A percentile compares a stretch with the other conserved stretches of the same genome.
Evolutionary conservation across 2,113 vertebrate genomes (phyloP).

Genomic region (Thalassarche chlororhynchos): DNA sequence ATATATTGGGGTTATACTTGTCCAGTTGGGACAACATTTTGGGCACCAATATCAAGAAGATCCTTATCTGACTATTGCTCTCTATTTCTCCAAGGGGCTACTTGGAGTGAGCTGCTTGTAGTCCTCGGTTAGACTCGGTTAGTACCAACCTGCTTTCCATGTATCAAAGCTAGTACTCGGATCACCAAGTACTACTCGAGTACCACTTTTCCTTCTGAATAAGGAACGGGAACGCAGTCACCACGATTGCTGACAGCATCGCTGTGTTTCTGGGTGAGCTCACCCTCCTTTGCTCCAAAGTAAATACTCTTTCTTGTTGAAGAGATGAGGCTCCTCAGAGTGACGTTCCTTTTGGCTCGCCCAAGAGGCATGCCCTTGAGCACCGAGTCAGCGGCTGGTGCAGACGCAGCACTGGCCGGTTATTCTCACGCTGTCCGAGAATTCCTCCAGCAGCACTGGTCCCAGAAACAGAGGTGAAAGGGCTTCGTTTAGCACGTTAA

Average conservation of each 20-base stretch:
- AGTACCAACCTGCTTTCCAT: background rate
- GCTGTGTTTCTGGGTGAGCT: background rate
- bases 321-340: background rate
- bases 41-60: background rate
- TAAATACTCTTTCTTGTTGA: background rate
- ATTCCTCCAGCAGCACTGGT: background rate
- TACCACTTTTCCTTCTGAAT: background rate
- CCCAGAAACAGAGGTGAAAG: background rate
- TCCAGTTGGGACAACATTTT: background rate
- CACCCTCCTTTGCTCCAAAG: background rate
- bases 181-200: background rate
- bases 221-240: background rate
- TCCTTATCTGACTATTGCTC: background rate
- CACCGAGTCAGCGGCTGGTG: accelerated
- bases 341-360: background rate
- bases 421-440: background rate
- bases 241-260: background rate
- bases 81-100: background rate
- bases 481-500: accelerated
- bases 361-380: background rate
- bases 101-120: background rate
- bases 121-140: accelerated
- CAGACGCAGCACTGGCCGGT: background rate
- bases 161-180: accelerated
- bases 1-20: background rate